Evolutionary conservation across 2,113 vertebrate genomes (phyloP), one percentile per base, ranked within the genome.

Genomic region (Calidris pygmaea): DNA sequence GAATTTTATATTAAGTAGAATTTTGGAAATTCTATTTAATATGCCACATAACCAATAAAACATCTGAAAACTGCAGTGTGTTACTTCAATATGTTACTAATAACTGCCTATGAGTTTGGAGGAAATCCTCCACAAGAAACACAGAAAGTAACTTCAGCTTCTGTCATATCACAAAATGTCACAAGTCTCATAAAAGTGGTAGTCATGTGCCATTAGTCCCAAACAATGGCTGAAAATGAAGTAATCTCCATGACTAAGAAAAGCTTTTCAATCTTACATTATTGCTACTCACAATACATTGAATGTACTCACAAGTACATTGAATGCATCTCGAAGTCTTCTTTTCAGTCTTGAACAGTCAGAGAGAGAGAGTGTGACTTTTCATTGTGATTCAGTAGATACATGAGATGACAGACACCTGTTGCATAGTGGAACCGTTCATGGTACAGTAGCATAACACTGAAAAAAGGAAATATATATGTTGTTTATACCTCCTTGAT

Each of bases 221-320:
- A 71, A 93, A 92, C 68, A 93, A 81, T 76, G 66, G 73, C 88
- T 87, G 53, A 79, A 92, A 95, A 90, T 70, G 17, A 87, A 90
- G 60, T 84, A 22, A 92, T 79, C 74, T 77, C 90, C 53, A 83
- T 79, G 74, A 91, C 70, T 87, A 84, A 92, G 84, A 56, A 88
- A 52, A 91, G 92, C 90, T 81, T 87, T 68, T 93, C 68, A 59
- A 3, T 39, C 48, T 75, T 7, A 55, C 20, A 22, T 78, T 77
- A 63, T 27, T 85, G 80, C 68, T 75, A 48, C 84, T 95, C 86
- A 81, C 82, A n/a, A n/a, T n/a, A n/a, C n/a, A n/a, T n/a, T n/a
- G n/a, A n/a, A n/a, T n/a, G n/a, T n/a, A n/a, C n/a, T n/a, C n/a
- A n/a, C n/a, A n/a, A n/a, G 75, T 92, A 58, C 62, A 48, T 9